Base-by-base conservation (phyloP, 30 jellyfish, hydroid and myxozoan genomes). In the Cassiopea andromeda region DNA sequence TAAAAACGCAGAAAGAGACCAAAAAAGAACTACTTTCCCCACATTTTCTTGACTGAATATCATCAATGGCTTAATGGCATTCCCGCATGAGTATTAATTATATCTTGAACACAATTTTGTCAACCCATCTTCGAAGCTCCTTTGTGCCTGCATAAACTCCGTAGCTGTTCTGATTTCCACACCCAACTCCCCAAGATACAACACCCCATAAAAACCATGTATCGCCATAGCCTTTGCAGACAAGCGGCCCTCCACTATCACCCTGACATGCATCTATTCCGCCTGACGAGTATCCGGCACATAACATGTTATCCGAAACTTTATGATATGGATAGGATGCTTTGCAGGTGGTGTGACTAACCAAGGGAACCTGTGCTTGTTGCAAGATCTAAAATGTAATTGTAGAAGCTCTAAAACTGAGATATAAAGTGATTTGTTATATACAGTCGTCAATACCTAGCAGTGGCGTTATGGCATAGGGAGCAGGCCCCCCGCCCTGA, bases 131-230 rank as follows among this genome's bases (percentile, higher is more conserved):
- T 82, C 98, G 79, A 71, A 96, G 69, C n/a, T 69, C 93, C 80
- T 92, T 92, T 7, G 98, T 93, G 64, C 77, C 85, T 15, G 99
- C 97, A 70, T 90, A 90, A 7, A 96, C 98, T 2, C 98, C 98
- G 87, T 96, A 96, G 14, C 73, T 73, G 84, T 93, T 91, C 57
- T 73, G 68, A 10, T 97, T 70, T 48, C 98, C 99, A 67, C 99
- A 96, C 15, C 99, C 99, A 60, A 91, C 97, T 16, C 98, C 99
- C 99, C 99, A 96, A 8, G 99, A 96, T 10, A 96, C 96, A n/a
- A 92, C 92, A 9, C 99, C 99, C 97, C 97, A 92, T 64, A 96
- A 76, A 68, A 81, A 96, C 99, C 99, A 96, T 6, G 93, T 90
- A 78, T 89, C 97, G 60, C 89, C 94, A 38, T 64, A 43, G 14